Evolutionary conservation across 1,140 invertebrate species (phyloP).

Genomic region (Brachionus manjavacas): DNA sequence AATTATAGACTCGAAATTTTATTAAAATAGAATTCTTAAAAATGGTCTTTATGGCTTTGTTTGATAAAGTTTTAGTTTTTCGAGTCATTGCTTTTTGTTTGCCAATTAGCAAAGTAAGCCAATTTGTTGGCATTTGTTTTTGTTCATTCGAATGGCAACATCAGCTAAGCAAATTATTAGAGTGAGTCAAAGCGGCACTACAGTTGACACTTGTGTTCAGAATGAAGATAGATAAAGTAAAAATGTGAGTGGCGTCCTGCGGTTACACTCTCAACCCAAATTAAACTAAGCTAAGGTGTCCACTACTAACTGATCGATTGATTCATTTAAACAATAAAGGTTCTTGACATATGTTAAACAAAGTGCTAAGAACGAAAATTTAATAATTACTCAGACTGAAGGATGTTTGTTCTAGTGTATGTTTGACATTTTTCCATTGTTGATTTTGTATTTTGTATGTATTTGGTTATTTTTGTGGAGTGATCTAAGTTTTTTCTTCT

Average conservation of each 20-base stretch:
- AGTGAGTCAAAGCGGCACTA: no score
- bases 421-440: not conserved
- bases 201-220: no score
- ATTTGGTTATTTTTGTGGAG: no score
- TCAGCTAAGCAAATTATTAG: not conserved
- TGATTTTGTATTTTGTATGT: not conserved
- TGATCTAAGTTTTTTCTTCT: not conserved
- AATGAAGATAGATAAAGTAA: no score
- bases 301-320: not conserved
- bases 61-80: not conserved
- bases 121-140: not conserved
- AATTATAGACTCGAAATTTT: slow-evolving; percentile 1
- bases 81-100: not conserved
- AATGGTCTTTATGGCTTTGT: slow-evolving; percentile 16
- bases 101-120: not conserved
- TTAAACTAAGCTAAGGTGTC: no score
- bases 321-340: not conserved
- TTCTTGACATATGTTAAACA: not conserved
- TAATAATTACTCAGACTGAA: not conserved
- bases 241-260: no score
- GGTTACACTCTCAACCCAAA: no score
- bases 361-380: not conserved
- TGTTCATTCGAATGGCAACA: not conserved
- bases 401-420: not conserved
- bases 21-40: slow-evolving; percentile 19